phyloP scores from a whole-genome alignment of 2,113 vertebrate species.

The Charina bottae region DNA sequence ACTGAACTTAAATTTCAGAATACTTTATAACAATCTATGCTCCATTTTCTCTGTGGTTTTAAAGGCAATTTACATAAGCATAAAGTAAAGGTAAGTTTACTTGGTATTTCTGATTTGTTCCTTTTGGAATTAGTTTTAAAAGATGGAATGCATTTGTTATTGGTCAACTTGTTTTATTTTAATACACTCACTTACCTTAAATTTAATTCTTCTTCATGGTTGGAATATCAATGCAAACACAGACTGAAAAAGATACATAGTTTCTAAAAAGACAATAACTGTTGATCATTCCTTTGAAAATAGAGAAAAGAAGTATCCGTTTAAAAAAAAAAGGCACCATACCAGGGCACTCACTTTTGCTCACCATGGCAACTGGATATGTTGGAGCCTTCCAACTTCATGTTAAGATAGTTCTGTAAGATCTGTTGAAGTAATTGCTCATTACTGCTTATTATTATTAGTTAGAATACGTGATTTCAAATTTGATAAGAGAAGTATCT shows the following conservation, averaged over 20 bases:
- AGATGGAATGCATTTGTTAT: slow-evolving; percentile 36
- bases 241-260: slow-evolving; percentile 51
- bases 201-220: slow-evolving; percentile 61
- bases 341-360: neutral
- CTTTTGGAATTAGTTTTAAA: slow-evolving; percentile 20
- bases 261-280: slow-evolving; percentile 60
- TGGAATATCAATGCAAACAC: slow-evolving; percentile 53
- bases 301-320: slow-evolving; percentile 22
- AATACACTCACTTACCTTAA: slow-evolving; percentile 39
- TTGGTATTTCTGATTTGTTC: neutral
- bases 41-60: neutral
- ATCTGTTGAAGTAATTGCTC: neutral
- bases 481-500: neutral
- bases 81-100: neutral
- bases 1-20: neutral
- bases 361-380: neutral
- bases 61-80: neutral
- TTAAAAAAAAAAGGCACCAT: neutral
- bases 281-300: slow-evolving; percentile 59
- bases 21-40: neutral
- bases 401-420: neutral
- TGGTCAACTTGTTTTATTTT: slow-evolving; percentile 39
- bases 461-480: neutral
- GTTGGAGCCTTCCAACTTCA: neutral
- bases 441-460: neutral